Conservation (phyloP, 2,797 vertebrate species). For the Pelodytes ibericus region DNA sequence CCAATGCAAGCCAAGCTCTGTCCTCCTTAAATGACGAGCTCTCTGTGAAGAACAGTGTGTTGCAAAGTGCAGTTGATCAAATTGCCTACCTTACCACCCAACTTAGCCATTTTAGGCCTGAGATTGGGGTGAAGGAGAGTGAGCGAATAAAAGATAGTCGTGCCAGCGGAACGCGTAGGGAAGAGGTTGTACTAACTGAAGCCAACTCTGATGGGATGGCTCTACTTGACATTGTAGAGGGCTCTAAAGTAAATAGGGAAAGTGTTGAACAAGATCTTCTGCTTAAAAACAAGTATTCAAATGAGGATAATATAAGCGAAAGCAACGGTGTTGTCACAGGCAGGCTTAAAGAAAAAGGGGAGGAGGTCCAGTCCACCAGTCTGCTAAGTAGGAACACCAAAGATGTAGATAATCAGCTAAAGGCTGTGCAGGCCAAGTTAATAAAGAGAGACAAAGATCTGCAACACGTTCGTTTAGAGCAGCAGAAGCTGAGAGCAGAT, state of each 20-base stretch:
- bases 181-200: not conserved
- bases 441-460: conserved; percentile 71
- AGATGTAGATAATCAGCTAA: conserved; percentile 67
- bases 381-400: conserved; percentile 68
- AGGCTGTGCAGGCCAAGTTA: conserved; percentile 68
- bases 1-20: conserved; percentile 61
- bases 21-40: conserved; percentile 66
- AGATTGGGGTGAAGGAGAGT: conserved; percentile 56
- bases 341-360: conserved; percentile 68
- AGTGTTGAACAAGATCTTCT: not conserved
- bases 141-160: too few relatives aligned
- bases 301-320: conserved; percentile 75
- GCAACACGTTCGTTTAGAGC: conserved; percentile 66
- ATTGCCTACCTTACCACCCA: conserved; percentile 66
- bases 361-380: conserved; percentile 68
- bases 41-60: conserved; percentile 58
- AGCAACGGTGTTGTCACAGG: conserved; percentile 72
- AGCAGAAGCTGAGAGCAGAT: conserved; percentile 70
- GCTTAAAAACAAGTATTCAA: conserved; percentile 66
- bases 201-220: not conserved
- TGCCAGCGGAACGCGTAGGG: conserved; percentile 6
- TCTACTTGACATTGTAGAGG: not conserved
- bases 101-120: conserved; percentile 58
- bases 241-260: not conserved
- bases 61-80: conserved; percentile 70